Evolutionary conservation across 2,113 vertebrate species (phyloP).

Genomic region (Circaetus cinerascens): DNA sequence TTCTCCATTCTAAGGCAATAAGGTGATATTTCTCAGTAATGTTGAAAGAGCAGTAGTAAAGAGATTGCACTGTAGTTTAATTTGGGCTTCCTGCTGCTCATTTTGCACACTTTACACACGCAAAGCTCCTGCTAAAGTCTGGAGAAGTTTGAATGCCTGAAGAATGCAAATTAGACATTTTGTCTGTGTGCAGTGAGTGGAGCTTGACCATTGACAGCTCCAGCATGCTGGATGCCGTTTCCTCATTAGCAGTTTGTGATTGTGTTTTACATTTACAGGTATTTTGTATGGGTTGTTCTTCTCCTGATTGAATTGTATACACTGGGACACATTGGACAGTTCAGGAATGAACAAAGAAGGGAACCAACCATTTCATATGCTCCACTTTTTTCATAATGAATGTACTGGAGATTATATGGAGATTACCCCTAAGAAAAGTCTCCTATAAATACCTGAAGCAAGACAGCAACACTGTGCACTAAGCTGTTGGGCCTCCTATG

Average conservation of each 20-base stretch:
- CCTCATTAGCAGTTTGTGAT: background rate
- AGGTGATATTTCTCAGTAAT: background rate
- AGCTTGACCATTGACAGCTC: background rate
- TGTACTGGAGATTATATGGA: background rate
- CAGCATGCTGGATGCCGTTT: background rate
- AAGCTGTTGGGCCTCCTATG: background rate
- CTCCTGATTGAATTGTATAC: background rate
- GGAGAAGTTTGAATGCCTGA: background rate
- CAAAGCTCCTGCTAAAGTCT: background rate
- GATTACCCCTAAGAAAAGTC: background rate
- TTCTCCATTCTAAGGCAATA: background rate
- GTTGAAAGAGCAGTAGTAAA: background rate
- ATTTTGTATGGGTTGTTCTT: background rate
- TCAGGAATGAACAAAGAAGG: background rate
- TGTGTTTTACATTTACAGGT: background rate
- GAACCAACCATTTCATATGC: background rate
- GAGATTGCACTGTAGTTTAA: background rate
- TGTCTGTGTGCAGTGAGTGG: background rate
- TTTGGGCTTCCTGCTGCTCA: background rate
- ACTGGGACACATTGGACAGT: background rate
- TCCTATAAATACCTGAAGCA: background rate
- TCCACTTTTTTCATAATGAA: background rate
- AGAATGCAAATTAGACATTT: background rate
- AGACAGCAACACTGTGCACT: background rate
- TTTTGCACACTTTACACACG: background rate